Evolutionary conservation across 2,113 vertebrate species (phyloP).

Genomic region (Emydocephalus ijimae): DNA sequence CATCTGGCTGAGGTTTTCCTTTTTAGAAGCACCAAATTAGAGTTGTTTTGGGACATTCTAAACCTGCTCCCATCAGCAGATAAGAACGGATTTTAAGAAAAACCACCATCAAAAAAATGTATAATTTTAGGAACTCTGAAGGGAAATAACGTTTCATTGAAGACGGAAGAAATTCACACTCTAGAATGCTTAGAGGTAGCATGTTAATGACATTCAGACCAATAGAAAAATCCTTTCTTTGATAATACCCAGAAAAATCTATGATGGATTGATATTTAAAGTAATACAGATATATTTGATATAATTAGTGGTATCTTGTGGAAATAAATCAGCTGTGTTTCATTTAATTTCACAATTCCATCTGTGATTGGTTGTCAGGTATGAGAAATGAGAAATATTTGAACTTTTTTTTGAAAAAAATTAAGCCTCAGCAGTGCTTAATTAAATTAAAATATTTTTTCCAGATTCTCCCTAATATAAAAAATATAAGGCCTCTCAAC

Average conservation of each 20-base stretch:
- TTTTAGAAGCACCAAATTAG: background rate
- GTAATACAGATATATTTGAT: conserved; percentile 31
- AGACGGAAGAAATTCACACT: background rate
- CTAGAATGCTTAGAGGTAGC: background rate
- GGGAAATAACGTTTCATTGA: background rate
- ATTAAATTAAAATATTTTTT: conserved; percentile 70
- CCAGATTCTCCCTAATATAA: conserved; percentile 63
- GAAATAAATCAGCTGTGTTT: conserved; percentile 67
- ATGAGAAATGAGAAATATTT: conserved; percentile 79
- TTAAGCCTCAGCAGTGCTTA: conserved; percentile 63
- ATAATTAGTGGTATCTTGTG: conserved; percentile 52
- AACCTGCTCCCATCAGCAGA: no score
- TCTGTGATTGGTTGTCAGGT: conserved; percentile 75
- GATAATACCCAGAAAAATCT: conserved; percentile 6
- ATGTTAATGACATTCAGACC: background rate
- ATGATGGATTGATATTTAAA: conserved; percentile 16
- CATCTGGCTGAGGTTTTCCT: background rate
- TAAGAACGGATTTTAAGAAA: background rate
- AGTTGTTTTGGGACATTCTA: background rate
- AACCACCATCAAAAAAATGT: background rate
- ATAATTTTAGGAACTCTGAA: background rate
- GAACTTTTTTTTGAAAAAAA: conserved; percentile 66
- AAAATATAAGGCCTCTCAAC: conserved; percentile 52
- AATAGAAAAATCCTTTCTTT: background rate
- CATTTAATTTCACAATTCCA: conserved; percentile 66